Percentiles rank a stretch among this genome's conserved stretches.
These are phyloP conservation scores for Diogma glabrata DNA, from an alignment of 2,888 invertebrate genomes.

Conservation along the genomic window DNA sequence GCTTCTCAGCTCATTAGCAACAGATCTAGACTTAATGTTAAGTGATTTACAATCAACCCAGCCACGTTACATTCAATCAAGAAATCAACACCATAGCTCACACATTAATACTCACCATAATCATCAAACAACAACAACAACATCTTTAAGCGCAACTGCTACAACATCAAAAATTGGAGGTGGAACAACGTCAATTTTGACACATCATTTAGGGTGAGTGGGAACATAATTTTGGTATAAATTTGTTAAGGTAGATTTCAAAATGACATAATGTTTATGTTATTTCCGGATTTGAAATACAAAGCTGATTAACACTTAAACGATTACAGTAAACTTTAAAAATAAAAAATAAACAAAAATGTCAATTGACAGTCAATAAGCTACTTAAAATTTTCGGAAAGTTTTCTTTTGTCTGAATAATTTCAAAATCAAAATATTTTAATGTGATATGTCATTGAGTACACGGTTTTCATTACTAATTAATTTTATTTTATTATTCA, in stretches of 20 bases:
- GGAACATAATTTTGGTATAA: neutral
- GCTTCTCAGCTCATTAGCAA: conserved; percentile 70
- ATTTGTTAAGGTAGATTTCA: neutral
- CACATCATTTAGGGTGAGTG: conserved; percentile 8
- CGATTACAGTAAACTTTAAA: too few relatives aligned
- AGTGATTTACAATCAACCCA: conserved; percentile 67
- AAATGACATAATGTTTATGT: too few relatives aligned
- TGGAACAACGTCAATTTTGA: neutral
- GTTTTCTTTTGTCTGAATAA: too few relatives aligned
- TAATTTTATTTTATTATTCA: too few relatives aligned
- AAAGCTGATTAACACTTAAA: too few relatives aligned
- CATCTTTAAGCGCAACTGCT: neutral
- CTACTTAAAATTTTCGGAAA: too few relatives aligned
- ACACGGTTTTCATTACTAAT: too few relatives aligned
- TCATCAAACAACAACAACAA: conserved; percentile 15
- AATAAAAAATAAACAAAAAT: too few relatives aligned
- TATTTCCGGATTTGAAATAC: too few relatives aligned
- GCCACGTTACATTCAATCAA: conserved; percentile 18
- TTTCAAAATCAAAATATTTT: too few relatives aligned
- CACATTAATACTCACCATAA: neutral
- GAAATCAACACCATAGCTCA: conserved; percentile 8
- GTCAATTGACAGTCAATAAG: too few relatives aligned
- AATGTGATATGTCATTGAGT: too few relatives aligned
- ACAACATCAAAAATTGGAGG: neutral
- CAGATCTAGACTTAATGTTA: conserved; percentile 77